A percentile compares a stretch with the other conserved stretches of the same genome.
These are phyloP conservation scores for Sebastes matsubarae DNA, from an alignment of 2,797 vertebrate species.

Conservation along the genomic window DNA sequence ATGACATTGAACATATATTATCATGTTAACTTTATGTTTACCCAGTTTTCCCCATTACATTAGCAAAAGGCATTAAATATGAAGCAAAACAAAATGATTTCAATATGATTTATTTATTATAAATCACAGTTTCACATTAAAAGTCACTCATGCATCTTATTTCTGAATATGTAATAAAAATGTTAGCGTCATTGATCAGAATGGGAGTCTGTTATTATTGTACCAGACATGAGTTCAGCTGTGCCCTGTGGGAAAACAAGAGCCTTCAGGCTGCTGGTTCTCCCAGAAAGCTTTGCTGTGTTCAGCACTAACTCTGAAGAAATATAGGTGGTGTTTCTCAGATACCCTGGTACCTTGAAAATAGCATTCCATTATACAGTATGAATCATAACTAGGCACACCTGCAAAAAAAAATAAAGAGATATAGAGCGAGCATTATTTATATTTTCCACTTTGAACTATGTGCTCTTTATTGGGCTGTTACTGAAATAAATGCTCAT, in stretches of 20 bases:
- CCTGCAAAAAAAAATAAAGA: constrained; percentile 17
- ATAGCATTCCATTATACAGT: constrained; percentile 54
- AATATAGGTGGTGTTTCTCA: constrained; percentile 50
- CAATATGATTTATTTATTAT: background rate
- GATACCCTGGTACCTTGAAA: constrained; percentile 36
- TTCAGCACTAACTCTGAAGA: constrained; percentile 52
- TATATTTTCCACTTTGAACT: constrained; percentile 27
- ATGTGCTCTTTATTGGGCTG: constrained; percentile 25
- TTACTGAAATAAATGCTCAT: constrained; percentile 60
- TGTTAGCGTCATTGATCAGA: constrained; percentile 15
- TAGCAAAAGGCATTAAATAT: background rate
- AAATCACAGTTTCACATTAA: background rate
- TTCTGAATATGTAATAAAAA: background rate
- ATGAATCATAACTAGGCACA: constrained; percentile 50
- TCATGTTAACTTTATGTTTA: background rate
- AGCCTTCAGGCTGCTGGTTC: constrained; percentile 53
- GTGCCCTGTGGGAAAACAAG: constrained; percentile 15
- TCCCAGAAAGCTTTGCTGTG: constrained; percentile 38
- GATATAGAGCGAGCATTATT: constrained; percentile 15
- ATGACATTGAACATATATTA: background rate
- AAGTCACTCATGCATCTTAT: background rate
- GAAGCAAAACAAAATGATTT: background rate
- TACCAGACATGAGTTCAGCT: constrained; percentile 13
- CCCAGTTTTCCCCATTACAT: background rate
- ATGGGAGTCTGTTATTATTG: constrained; percentile 13